A percentile compares a stretch with the other conserved stretches of the same genome.
Evolutionary conservation across 2,797 vertebrate genomes (phyloP).

Genomic region (Cryptoprocta ferox): DNA sequence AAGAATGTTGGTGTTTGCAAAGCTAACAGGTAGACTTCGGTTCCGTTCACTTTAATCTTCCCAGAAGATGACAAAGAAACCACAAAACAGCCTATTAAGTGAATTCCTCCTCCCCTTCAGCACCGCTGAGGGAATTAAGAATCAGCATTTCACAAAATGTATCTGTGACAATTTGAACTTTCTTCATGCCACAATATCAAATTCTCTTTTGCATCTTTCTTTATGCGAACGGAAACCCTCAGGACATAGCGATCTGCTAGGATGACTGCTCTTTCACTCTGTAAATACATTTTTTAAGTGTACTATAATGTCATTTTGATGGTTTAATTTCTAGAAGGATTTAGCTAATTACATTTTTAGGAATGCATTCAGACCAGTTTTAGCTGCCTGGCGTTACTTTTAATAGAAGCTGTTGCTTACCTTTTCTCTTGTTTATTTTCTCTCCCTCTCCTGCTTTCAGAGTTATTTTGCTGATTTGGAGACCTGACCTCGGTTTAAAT

Average conservation of each 20-base stretch:
- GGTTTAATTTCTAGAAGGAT: constrained; percentile 80
- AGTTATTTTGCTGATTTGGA: constrained; percentile 63
- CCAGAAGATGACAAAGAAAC: constrained; percentile 24
- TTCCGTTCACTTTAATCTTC: neutral
- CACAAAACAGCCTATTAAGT: neutral
- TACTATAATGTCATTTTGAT: constrained; percentile 79
- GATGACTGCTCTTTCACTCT: constrained; percentile 71
- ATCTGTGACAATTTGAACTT: constrained; percentile 62
- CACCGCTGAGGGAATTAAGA: neutral
- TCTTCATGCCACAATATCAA: constrained; percentile 14
- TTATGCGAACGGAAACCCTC: constrained; percentile 55
- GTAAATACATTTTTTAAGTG: constrained; percentile 75
- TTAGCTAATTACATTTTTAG: constrained; percentile 79
- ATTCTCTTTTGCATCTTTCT: constrained; percentile 50
- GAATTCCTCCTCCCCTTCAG: constrained; percentile 6
- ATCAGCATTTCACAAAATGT: neutral
- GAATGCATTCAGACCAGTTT: constrained; percentile 44
- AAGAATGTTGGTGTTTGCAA: neutral
- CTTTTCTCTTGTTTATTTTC: constrained; percentile 56
- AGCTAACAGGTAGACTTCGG: neutral
- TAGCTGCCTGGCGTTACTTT: constrained; percentile 69
- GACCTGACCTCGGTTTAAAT: constrained; percentile 75
- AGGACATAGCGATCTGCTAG: constrained; percentile 31
- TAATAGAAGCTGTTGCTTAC: constrained; percentile 73
- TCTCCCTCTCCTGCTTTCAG: constrained; percentile 47